A percentile compares a stretch with the other conserved stretches of the same genome.
phyloP scores from a whole-genome alignment of 2,888 invertebrate genomes.

The Arrhopalites spinosus region DNA sequence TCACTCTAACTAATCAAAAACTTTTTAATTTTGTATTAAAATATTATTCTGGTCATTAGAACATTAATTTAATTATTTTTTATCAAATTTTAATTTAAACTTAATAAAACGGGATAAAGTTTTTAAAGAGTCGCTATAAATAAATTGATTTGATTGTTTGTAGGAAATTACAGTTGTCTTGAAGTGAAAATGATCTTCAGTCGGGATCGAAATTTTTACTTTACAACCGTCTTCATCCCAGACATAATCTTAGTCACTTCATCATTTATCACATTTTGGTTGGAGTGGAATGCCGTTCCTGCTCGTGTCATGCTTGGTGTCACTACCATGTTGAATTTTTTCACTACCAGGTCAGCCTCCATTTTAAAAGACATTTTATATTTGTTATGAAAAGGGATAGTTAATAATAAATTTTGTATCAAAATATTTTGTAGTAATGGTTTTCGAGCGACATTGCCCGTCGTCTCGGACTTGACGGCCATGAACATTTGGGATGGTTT shows the following conservation, averaged over 20 bases:
- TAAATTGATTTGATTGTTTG: conserved; percentile 48
- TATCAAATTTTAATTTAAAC: too few relatives aligned
- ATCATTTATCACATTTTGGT: conserved; percentile 96
- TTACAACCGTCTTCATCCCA: conserved; percentile 95
- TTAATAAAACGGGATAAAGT: too few relatives aligned
- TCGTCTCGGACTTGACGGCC: conserved; percentile 90
- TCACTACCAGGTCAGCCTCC: conserved; percentile 70
- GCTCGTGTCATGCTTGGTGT: conserved; percentile 97
- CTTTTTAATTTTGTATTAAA: neutral
- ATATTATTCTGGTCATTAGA: neutral
- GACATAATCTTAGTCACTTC: conserved; percentile 95
- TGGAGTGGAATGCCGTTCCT: conserved; percentile 96
- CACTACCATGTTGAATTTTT: conserved; percentile 97
- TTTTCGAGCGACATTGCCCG: conserved; percentile 74
- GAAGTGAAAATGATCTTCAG: conserved; percentile 92
- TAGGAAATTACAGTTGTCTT: conserved; percentile 95
- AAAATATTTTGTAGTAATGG: conserved; percentile 52
- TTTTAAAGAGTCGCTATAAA: too few relatives aligned
- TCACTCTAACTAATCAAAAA: neutral
- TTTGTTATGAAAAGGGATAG: too few relatives aligned
- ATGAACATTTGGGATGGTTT: conserved; percentile 98
- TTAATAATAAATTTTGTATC: too few relatives aligned
- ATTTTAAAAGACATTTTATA: conserved; percentile 21
- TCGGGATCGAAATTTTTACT: conserved; percentile 93
- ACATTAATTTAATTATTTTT: too few relatives aligned